Evolutionary conservation across 2,797 vertebrate species (phyloP), one percentile per base, ranked within the genome.

Genomic region (Halcyon smyrnensis): DNA sequence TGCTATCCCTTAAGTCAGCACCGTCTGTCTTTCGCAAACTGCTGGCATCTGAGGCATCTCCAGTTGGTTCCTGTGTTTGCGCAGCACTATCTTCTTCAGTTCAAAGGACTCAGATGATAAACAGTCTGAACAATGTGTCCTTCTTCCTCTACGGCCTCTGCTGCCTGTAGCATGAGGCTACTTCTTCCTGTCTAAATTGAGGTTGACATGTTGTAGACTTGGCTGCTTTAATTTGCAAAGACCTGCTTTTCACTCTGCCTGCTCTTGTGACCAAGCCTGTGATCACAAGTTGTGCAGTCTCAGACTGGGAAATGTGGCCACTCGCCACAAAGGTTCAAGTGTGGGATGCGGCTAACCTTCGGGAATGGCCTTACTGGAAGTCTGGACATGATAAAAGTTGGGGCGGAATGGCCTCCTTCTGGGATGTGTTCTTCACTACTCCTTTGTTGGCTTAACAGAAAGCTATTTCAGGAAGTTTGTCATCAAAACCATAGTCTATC

Each of bases 81-180:
- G 0, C 64, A 90, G 68, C 16, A 2, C 73, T 80, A 63, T 63
- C 91, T 65, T 84, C 69, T 83, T 94, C 84, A 81, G 90, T 95
- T 95, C 93, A 94, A 95, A 96, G 93, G 89, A 50, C 62, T 77
- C 16, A 9, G 30, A 27, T 19, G 87, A 94, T 94, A 96, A 95
- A 92, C 91, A 91, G 16, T 48, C 74, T 84, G 87, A 91, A 87
- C 87, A 94, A 90, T 65, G 60, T 50, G 63, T 64, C 56, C 85
- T 93, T 87, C 80, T 93, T 93, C 80, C 85, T 89, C 48, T 79
- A 63, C 30, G 79, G 63, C 46, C 87, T 88, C 27, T 75, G 74
- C 71, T 90, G 68, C 9, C 2, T 50, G 56, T 68, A 71, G 54
- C 76, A 12, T 9, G 56, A 85, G 86, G 76, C 68, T 95, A 71